These are phyloP conservation scores for Brachionus rotundiformis DNA, from an alignment of 1,140 invertebrate genomes.

Conservation along the genomic window DNA sequence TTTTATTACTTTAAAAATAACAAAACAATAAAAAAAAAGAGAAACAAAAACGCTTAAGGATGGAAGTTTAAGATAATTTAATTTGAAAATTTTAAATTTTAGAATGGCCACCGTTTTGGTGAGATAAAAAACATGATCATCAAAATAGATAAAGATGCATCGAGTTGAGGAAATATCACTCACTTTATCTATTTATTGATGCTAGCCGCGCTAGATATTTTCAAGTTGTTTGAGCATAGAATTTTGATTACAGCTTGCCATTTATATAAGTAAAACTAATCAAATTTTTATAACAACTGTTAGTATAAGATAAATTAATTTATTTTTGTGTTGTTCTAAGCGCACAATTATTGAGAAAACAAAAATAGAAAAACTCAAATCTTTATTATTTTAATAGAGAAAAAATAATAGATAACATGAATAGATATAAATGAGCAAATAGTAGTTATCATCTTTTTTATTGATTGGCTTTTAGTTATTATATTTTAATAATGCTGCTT, in stretches of 20 bases:
- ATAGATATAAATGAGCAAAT: not conserved
- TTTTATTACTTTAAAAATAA: not conserved
- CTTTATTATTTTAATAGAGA: not conserved
- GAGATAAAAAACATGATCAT: not conserved
- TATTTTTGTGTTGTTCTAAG: not conserved
- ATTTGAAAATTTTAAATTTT: not conserved
- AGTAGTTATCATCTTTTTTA: not conserved
- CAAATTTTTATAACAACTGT: not conserved
- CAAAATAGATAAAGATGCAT: not conserved
- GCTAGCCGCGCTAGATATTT: not conserved
- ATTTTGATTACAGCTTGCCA: constrained; percentile 3
- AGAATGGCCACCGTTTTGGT: not conserved
- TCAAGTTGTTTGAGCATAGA: not conserved
- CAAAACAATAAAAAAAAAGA: not conserved
- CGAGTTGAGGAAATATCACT: not conserved
- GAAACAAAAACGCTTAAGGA: not conserved
- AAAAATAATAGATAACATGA: not conserved
- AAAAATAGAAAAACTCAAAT: not conserved
- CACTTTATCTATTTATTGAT: not conserved
- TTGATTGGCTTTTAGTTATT: not conserved
- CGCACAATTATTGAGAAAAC: constrained; percentile 6
- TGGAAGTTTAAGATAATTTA: not conserved
- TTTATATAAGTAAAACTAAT: not conserved
- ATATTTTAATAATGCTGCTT: not conserved
- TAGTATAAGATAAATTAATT: constrained; percentile 17